Evolutionary conservation across 2,797 vertebrate species (phyloP), one percentile per base, ranked within the genome.

Genomic region (Trachurus trachurus): DNA sequence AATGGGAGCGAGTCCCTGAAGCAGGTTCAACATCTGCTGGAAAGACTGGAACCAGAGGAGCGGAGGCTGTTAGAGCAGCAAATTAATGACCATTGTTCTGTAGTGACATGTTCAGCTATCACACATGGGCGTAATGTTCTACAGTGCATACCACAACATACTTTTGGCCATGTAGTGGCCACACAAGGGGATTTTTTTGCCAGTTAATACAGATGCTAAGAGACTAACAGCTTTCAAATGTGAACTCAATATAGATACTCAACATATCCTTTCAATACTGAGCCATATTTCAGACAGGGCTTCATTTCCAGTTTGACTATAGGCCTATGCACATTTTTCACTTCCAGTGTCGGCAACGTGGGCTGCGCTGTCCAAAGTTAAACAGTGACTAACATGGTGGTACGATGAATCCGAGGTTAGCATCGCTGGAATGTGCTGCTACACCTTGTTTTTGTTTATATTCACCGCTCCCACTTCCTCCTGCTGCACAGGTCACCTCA

Each of bases 21-120:
- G 34, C 56, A 59, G 5, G 57, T 39, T 39, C 57, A 40, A 60
- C 58, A 60, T 60, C 58, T 60, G 58, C n/a, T 42, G 59, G 59
- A 37, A 13, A 47, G 45, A 19, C 42, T 44, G 42, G 42, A 44
- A 44, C 45, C 45, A 47, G 45, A 47, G 17, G 45, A 47, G 45
- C 16, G 45, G 45, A 47, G 45, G 45, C 42, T 44, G 42, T 44
- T 13, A 44, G 42, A 44, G 42, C 42, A 44, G 13, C 45, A 19
- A 16, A 47, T 59, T 39, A 59, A 59, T 39, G 37, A 39, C 31
- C 56, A 37, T 19, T 34, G 56, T 58, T 58, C 17, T 58, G 9
- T 5, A 58, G 17, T 37, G 34, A 60, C n/a, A 21, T 40, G 19
- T 59, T 21, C 34, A 21, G 6, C 5, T 21, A 15, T 37, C 58